Conservation (phyloP, 2,797 vertebrate genomes). For the Rallus crepitans region DNA sequence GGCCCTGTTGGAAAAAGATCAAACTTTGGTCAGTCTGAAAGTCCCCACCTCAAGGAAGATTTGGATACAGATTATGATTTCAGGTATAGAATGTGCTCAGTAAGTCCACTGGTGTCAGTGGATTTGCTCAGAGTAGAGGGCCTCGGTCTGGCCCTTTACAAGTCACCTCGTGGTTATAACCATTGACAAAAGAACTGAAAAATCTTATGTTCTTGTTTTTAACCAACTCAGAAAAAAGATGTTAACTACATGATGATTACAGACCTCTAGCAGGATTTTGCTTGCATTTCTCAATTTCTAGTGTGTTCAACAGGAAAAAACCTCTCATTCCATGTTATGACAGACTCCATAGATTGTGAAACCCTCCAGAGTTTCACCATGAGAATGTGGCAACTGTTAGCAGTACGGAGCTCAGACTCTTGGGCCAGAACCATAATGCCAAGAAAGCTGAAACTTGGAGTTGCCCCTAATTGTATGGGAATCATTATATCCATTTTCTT, state of each 20-base stretch:
- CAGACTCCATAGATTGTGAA: constrained; percentile 2
- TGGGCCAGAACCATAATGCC: background rate
- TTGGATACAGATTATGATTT: background rate
- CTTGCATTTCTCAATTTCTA: background rate
- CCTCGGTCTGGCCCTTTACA: background rate
- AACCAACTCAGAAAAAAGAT: background rate
- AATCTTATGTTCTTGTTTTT: background rate
- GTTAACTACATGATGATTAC: background rate
- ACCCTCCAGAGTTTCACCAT: constrained; percentile 41
- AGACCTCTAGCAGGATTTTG: constrained; percentile 4
- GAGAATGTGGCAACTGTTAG: background rate
- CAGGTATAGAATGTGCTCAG: background rate
- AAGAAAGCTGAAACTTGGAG: background rate
- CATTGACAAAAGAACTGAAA: background rate
- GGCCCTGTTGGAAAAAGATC: background rate
- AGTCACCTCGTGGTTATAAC: background rate
- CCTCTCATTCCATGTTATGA: background rate
- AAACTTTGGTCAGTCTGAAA: background rate
- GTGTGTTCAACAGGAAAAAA: background rate
- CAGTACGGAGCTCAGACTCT: background rate
- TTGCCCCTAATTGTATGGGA: background rate
- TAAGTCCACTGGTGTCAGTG: background rate
- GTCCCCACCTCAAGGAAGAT: background rate
- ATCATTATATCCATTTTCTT: constrained; percentile 9
- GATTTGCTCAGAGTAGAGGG: background rate